A percentile compares a stretch with the other conserved stretches of the same genome.
Conservation (phyloP, 2,888 invertebrate species). For the Noctua janthe region DNA sequence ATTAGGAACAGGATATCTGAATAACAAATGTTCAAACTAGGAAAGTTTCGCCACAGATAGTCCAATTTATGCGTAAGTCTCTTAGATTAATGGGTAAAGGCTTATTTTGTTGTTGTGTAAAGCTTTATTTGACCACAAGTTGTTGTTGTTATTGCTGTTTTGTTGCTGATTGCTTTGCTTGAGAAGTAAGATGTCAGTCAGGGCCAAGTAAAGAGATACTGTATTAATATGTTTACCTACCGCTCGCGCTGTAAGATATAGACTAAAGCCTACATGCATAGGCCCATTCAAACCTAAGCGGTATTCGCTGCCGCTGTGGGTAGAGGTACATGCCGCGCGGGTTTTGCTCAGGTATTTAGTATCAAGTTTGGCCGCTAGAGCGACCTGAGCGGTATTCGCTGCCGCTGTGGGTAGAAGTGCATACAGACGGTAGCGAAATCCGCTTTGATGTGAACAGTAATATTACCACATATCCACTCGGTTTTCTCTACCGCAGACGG, state of each 20-base stretch:
- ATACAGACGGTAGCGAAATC: no score
- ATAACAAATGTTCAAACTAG: slow-evolving; percentile 66
- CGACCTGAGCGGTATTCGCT: no score
- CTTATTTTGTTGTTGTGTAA: slow-evolving; percentile 51
- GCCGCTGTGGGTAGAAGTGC: no score
- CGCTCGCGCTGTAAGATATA: not conserved
- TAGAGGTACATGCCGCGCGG: no score
- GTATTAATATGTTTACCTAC: no score
- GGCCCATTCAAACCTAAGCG: no score
- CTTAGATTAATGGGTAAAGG: slow-evolving; percentile 58
- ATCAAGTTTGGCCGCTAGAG: no score
- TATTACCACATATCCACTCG: no score
- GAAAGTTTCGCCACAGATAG: slow-evolving; percentile 61
- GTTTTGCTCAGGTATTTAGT: no score
- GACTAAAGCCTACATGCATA: not conserved
- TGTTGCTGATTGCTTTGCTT: slow-evolving; percentile 9
- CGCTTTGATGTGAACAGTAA: no score
- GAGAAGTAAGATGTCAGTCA: not conserved
- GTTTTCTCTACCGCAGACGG: no score
- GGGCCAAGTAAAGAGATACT: not conserved
- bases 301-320: no score
- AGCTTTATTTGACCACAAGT: slow-evolving; percentile 49
- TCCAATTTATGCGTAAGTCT: slow-evolving; percentile 60
- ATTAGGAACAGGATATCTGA: slow-evolving; percentile 62
- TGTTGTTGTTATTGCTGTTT: slow-evolving; percentile 24